Conservation (phyloP, 23 tunicate species). For the Trididemnum clinides region DNA sequence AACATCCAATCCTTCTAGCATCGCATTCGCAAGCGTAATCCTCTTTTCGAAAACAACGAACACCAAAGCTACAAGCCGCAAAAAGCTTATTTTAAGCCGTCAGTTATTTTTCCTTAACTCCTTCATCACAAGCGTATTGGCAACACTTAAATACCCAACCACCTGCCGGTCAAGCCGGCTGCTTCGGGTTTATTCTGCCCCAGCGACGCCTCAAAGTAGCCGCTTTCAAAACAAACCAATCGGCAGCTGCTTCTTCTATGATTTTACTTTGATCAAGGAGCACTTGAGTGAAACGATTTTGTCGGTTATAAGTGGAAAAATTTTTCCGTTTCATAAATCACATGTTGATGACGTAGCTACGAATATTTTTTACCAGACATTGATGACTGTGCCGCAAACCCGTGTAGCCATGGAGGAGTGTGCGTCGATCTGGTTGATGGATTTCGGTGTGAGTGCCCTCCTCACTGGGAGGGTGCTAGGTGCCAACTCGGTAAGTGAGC, state of each 20-base stretch:
- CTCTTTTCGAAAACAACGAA: not conserved
- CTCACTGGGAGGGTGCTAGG: slow-evolving; percentile 83
- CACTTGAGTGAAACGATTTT: not conserved
- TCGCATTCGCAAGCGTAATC: not conserved
- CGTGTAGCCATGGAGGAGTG: slow-evolving; percentile 83
- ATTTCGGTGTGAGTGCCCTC: slow-evolving; percentile 88
- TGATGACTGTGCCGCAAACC: slow-evolving; percentile 80
- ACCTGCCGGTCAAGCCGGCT: not conserved
- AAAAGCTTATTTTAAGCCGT: too few species aligned
- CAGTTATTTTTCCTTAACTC: too few species aligned
- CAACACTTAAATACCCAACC: too few species aligned
- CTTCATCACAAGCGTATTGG: too few species aligned
- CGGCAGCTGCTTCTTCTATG: not conserved
- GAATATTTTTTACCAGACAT: slow-evolving; percentile 77
- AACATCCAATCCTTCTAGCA: not conserved
- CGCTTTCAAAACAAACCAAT: not conserved
- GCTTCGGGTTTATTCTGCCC: not conserved
- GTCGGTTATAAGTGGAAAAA: too few species aligned
- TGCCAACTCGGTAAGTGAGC: slow-evolving; percentile 86
- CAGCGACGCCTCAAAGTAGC: slow-evolving; percentile 20
- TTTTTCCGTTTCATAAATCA: too few species aligned
- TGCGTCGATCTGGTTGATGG: slow-evolving; percentile 77
- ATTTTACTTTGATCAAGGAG: not conserved
- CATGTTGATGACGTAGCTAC: too few species aligned
- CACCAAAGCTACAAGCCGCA: not conserved